Percentiles rank a stretch among this genome's conserved stretches.
Conservation (phyloP, 2,113 vertebrate genomes). For the Passer domesticus region DNA sequence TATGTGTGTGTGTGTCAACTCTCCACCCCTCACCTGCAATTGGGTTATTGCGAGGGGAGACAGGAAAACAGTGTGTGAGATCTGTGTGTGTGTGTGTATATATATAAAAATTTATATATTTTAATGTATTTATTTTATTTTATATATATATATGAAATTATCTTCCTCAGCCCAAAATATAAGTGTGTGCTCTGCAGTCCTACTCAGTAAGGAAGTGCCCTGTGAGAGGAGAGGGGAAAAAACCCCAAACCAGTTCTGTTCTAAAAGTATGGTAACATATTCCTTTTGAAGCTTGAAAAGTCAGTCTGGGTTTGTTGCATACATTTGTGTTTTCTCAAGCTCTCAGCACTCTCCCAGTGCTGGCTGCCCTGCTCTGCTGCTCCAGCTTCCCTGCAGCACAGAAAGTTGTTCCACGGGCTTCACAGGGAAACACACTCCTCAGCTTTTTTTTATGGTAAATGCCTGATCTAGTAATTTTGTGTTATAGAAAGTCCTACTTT, state of each 20-base stretch:
- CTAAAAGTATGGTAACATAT: not conserved
- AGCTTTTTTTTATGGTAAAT: not conserved
- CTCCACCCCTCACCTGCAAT: not conserved
- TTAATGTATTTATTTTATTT: too few species aligned
- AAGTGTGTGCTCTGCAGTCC: fast-evolving
- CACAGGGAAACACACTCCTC: not conserved
- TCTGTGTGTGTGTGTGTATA: not conserved
- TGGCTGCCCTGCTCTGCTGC: not conserved
- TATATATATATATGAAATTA: too few species aligned
- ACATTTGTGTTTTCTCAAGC: not conserved
- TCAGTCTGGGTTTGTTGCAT: not conserved
- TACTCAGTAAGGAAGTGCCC: not conserved
- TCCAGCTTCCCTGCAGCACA: not conserved
- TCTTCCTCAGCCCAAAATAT: not conserved
- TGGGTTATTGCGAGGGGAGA: not conserved
- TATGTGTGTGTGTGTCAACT: too few species aligned
- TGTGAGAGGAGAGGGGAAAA: not conserved
- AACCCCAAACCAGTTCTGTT: not conserved
- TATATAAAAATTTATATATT: too few species aligned
- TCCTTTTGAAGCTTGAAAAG: not conserved
- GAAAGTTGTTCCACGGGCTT: not conserved
- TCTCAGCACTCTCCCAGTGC: not conserved
- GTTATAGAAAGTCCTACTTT: not conserved
- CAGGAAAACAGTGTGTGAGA: not conserved
- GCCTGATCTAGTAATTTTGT: not conserved